Conservation (phyloP, 2,797 vertebrate genomes). For the Eutrigla gurnardus region DNA sequence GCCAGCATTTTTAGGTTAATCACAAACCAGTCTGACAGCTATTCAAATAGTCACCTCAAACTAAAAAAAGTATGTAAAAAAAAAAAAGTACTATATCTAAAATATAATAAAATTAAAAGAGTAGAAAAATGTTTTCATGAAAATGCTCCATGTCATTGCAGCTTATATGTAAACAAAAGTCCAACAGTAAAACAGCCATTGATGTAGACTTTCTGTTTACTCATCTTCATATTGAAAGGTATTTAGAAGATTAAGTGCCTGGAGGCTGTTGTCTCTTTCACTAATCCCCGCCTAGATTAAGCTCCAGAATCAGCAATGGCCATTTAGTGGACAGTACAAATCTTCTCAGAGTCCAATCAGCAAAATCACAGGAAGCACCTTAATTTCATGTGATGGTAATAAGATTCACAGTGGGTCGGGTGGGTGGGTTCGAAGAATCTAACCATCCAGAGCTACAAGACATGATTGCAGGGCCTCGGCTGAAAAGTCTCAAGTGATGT, state of each 20-base stretch:
- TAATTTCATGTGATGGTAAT: slow-evolving; percentile 63
- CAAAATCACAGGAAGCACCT: slow-evolving; percentile 45
- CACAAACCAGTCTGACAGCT: slow-evolving; percentile 6
- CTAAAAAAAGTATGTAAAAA: background rate
- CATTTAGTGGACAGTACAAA: slow-evolving; percentile 55
- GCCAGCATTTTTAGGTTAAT: slow-evolving; percentile 3
- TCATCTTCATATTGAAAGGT: slow-evolving; percentile 3
- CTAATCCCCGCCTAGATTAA: slow-evolving; percentile 53
- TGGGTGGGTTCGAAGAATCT: background rate
- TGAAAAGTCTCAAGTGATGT: background rate
- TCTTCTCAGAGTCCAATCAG: slow-evolving; percentile 65
- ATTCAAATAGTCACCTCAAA: background rate
- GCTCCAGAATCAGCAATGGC: slow-evolving; percentile 4
- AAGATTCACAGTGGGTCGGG: slow-evolving; percentile 34
- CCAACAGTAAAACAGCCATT: background rate
- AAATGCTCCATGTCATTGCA: background rate
- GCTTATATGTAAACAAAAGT: background rate
- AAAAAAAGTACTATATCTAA: background rate
- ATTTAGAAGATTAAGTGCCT: slow-evolving; percentile 21
- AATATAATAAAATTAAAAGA: background rate
- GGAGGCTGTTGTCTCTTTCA: slow-evolving; percentile 52
- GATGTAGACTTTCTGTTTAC: background rate
- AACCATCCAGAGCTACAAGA: background rate
- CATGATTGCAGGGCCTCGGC: background rate
- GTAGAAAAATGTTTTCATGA: too few species aligned